Percentiles rank a stretch among this genome's conserved stretches.
phyloP scores from a whole-genome alignment of 35 echinoderm and acorn worm species.

The Apostichopus californicus region DNA sequence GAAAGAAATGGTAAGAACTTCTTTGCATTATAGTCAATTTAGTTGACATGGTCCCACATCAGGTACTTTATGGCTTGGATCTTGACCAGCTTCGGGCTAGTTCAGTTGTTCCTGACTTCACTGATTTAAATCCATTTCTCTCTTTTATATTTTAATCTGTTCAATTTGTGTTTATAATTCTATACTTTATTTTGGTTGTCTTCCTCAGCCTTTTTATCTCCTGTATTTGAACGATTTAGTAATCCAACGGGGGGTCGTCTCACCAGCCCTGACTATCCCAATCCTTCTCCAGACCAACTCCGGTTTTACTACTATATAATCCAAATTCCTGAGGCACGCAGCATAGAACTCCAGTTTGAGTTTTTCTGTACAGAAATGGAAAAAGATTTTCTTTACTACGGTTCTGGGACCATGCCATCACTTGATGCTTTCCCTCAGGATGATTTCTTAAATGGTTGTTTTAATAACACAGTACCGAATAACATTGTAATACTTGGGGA shows the following conservation, averaged over 20 bases:
- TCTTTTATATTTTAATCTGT: background rate
- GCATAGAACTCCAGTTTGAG: background rate
- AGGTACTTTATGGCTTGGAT: no score
- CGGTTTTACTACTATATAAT: background rate
- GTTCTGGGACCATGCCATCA: background rate
- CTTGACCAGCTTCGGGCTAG: no score
- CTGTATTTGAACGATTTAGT: background rate
- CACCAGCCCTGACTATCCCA: background rate
- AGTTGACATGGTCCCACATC: no score
- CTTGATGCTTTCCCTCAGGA: background rate
- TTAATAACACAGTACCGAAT: background rate
- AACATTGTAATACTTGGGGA: background rate
- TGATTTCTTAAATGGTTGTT: background rate
- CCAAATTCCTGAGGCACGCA: slow-evolving; percentile 19
- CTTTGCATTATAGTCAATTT: no score
- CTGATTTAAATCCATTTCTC: no score
- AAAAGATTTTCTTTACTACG: slow-evolving; percentile 27
- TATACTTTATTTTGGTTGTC: background rate
- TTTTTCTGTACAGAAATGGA: background rate
- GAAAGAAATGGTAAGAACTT: no score
- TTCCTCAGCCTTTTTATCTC: background rate
- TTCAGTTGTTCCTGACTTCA: no score
- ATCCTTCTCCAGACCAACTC: background rate
- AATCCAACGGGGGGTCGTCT: background rate
- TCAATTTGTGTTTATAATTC: background rate